These are phyloP conservation scores for Cataglyphis hispanica DNA, from an alignment of 1,140 invertebrate species.

Conservation along the genomic window DNA sequence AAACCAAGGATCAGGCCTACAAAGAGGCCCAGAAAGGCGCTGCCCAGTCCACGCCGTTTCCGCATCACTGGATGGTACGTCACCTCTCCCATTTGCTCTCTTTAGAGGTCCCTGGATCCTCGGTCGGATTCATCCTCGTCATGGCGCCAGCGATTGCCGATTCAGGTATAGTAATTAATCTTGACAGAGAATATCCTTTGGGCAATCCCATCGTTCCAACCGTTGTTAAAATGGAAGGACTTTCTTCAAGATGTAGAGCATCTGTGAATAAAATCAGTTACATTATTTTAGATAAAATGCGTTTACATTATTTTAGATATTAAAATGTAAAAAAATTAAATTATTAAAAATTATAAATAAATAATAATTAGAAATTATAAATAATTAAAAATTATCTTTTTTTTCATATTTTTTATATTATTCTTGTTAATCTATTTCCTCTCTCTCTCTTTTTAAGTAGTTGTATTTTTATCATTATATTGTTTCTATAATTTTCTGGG, in stretches of 20 bases:
- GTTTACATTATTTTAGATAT: too few relatives aligned
- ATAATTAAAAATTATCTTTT: too few relatives aligned
- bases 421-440: neutral
- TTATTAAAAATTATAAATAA: too few relatives aligned
- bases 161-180: slow-evolving; percentile 30
- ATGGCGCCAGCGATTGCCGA: neutral
- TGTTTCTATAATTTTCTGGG: neutral
- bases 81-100: slow-evolving; percentile 76
- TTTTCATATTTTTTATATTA: neutral
- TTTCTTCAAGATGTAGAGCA: slow-evolving; percentile 20
- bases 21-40: slow-evolving; percentile 84
- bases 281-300: too few relatives aligned
- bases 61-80: slow-evolving; percentile 83
- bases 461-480: neutral
- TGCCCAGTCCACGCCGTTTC: slow-evolving; percentile 84
- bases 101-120: slow-evolving; percentile 56
- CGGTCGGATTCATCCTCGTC: slow-evolving; percentile 63
- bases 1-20: slow-evolving; percentile 83
- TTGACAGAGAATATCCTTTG: neutral
- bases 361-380: too few relatives aligned
- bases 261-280: slow-evolving; percentile 14
- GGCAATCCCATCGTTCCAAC: slow-evolving; percentile 61
- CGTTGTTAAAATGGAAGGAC: neutral
- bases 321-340: too few relatives aligned
- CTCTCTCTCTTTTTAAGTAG: neutral